A percentile compares a stretch with the other conserved stretches of the same genome.
phyloP scores from a whole-genome alignment of 2,797 vertebrate species.

The Lutjanus argentimaculatus region DNA sequence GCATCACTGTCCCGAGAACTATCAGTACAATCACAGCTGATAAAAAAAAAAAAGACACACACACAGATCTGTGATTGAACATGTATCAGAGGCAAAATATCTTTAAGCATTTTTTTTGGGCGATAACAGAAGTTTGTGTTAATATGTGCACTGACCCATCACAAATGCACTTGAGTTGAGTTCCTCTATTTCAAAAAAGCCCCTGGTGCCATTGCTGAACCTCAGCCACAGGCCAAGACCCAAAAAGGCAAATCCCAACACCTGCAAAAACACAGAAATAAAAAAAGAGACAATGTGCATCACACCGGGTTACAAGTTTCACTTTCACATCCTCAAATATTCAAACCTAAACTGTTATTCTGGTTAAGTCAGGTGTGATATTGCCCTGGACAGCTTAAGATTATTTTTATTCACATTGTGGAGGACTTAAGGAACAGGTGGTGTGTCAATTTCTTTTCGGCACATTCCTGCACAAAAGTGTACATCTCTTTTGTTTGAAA shows the following conservation, averaged over 20 bases:
- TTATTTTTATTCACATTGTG: not conserved
- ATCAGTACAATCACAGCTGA: conserved; percentile 79
- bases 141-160: conserved; percentile 52
- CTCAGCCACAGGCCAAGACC: conserved; percentile 79
- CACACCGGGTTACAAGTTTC: not conserved
- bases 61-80: not conserved
- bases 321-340: not conserved
- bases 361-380: not conserved
- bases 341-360: no score
- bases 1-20: conserved; percentile 62
- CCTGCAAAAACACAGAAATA: conserved; percentile 50
- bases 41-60: fast-evolving
- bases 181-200: conserved; percentile 51
- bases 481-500: not conserved
- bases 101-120: not conserved
- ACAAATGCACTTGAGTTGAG: conserved; percentile 73
- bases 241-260: conserved; percentile 73
- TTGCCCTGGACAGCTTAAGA: not conserved
- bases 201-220: conserved; percentile 66
- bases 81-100: fast-evolving
- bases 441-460: not conserved
- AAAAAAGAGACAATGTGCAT: not conserved
- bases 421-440: not conserved
- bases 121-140: fast-evolving
- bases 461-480: not conserved